Evolutionary conservation across 2,797 vertebrate species (phyloP).

Genomic region (Prionace glauca): DNA sequence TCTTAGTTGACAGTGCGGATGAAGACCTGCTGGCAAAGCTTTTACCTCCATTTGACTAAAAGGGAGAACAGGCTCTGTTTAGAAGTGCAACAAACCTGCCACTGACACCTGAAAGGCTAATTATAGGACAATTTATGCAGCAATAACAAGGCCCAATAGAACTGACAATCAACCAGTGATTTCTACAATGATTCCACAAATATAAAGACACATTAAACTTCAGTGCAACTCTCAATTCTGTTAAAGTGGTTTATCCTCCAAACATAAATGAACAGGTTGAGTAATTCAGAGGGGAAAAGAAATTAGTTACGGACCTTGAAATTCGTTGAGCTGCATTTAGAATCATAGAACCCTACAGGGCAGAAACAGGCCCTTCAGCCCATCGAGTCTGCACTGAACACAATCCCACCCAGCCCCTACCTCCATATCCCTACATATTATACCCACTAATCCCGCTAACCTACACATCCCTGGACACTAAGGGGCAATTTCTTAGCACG

Average conservation of each 20-base stretch:
- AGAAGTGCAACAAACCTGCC: not conserved
- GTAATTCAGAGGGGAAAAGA: not conserved
- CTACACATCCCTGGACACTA: no score
- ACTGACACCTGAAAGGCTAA: not conserved
- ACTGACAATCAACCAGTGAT: not conserved
- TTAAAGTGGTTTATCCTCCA: not conserved
- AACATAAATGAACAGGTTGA: not conserved
- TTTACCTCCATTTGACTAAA: constrained; percentile 56
- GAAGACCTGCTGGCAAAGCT: constrained; percentile 55
- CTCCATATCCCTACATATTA: no score
- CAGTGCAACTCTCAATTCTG: not conserved
- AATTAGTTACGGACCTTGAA: not conserved
- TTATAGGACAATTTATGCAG: not conserved
- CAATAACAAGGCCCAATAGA: not conserved
- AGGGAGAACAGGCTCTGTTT: not conserved
- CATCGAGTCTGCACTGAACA: no score
- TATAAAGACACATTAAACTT: not conserved
- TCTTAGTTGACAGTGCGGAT: constrained; percentile 46
- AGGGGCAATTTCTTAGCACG: no score
- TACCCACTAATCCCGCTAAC: no score
- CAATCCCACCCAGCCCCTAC: no score
- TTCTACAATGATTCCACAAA: not conserved
- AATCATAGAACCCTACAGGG: no score
- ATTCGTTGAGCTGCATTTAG: not conserved
- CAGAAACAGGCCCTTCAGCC: no score